Base-by-base conservation (phyloP, 1,140 invertebrate species). In the Orchesella cincta region DNA sequence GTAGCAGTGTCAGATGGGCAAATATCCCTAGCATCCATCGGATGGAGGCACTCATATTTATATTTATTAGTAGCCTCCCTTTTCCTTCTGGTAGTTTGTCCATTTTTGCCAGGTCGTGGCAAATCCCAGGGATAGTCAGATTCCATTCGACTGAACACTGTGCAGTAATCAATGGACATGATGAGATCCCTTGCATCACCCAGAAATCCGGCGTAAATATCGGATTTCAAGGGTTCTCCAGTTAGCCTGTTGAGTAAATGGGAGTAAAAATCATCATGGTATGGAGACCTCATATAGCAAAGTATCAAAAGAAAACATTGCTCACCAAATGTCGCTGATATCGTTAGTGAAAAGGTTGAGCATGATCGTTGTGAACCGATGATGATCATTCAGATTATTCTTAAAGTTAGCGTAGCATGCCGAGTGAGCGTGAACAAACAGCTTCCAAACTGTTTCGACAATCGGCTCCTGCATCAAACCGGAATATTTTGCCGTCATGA, bases 361-460 rank as follows among this genome's bases (percentile, higher is more conserved):
- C 36, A 76, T 33, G 1, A 72, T n/a, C 1, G 28, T 62, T 5
- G 75, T 72, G 26, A 76, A 76, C n/a, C 75, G 34, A 29, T 76
- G 62, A 33, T 76, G 75, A 46, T 76, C 75, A 31, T 76, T 76
- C 35, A 72, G n/a, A n/a, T 36, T 23, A 1, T 8, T 51, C 67
- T 76, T 36, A 28, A 76, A 76, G 29, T 14, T 46, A 12, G 8
- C 3, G 36, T 46, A 76, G 67, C 75, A 76, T 18, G 33, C 33
- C 1, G 62, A 46, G 31, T 76, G 75, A n/a, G 67, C 67, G 26
- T 71, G 64, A 5, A 72, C n/a, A n/a, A 76, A 76, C 29, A 76
- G 29, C 54, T 76, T 76, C 75, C 75, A 76, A 14, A 72, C 75
- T 5, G 75, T 76, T 51, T 76, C 75, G 3, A 76, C 64, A 18